Evolutionary conservation across 2,113 vertebrate species (phyloP).

Genomic region (Colistium nudipinnis): DNA sequence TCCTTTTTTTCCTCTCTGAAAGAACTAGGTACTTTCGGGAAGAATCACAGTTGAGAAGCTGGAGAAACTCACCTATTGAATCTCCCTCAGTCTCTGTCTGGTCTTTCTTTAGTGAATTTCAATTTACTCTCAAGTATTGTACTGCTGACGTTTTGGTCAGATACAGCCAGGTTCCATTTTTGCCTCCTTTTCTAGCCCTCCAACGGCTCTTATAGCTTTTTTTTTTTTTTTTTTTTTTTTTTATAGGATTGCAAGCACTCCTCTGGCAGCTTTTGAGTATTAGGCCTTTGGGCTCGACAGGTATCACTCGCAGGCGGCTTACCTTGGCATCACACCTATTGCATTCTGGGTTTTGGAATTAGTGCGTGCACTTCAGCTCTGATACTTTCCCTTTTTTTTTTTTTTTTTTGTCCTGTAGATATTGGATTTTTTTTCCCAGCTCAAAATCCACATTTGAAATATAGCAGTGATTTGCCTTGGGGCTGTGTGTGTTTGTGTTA

Average conservation of each 20-base stretch:
- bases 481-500: slow-evolving; percentile 38
- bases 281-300: slow-evolving; percentile 54
- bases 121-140: slow-evolving; percentile 45
- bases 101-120: slow-evolving; percentile 41
- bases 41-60: slow-evolving; percentile 19
- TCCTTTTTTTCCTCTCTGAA: neutral
- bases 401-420: too few relatives aligned
- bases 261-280: slow-evolving; percentile 62
- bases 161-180: slow-evolving; percentile 48
- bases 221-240: slow-evolving; percentile 30
- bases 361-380: slow-evolving; percentile 61
- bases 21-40: slow-evolving; percentile 1
- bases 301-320: slow-evolving; percentile 56
- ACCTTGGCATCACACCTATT: slow-evolving; percentile 44
- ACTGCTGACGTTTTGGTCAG: slow-evolving; percentile 35
- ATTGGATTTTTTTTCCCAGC: slow-evolving; percentile 72
- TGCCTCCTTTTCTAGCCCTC: slow-evolving; percentile 40
- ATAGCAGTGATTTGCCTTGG: slow-evolving; percentile 54
- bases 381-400: slow-evolving; percentile 65
- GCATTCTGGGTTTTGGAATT: slow-evolving; percentile 70
- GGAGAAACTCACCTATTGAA: slow-evolving; percentile 28
- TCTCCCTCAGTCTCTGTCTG: slow-evolving; percentile 1
- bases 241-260: slow-evolving; percentile 44
- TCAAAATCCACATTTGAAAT: slow-evolving; percentile 60
- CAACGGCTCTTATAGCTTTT: slow-evolving; percentile 43